A percentile compares a stretch with the other conserved stretches of the same genome.
These are phyloP conservation scores for Procambarus clarkii DNA, from an alignment of 1,140 invertebrate species.

Conservation along the genomic window DNA sequence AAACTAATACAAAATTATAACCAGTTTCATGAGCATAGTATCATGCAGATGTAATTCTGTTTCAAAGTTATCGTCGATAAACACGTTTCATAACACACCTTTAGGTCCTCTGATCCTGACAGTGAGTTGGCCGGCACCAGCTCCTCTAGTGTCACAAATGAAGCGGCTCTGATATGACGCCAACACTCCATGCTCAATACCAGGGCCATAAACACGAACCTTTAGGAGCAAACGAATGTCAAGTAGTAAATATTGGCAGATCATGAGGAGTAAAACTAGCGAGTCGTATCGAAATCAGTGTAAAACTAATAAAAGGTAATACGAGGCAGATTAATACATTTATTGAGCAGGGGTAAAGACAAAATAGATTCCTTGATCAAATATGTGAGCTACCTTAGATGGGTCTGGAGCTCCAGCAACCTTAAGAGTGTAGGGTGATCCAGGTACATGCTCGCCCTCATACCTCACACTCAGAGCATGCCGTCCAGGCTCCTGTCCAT, in stretches of 20 bases:
- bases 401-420: slow-evolving; percentile 97
- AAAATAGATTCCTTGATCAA: no score
- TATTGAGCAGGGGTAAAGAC: no score
- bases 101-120: slow-evolving; percentile 98
- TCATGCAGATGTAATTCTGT: no score
- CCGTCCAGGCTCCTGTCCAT: slow-evolving; percentile 87
- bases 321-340: no score
- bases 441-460: slow-evolving; percentile 91
- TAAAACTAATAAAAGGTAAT: no score
- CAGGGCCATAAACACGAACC: slow-evolving; percentile 92
- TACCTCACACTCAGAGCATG: slow-evolving; percentile 96
- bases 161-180: slow-evolving; percentile 94
- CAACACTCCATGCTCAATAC: slow-evolving; percentile 96
- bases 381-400: slow-evolving; percentile 80
- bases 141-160: slow-evolving; percentile 97
- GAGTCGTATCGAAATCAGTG: no score
- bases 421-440: slow-evolving; percentile 93
- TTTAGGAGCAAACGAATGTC: neutral
- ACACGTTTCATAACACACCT: slow-evolving; percentile 77
- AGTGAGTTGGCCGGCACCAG: slow-evolving; percentile 96
- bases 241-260: no score
- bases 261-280: no score
- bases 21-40: neutral
- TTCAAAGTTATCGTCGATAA: no score
- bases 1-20: neutral